Conservation (phyloP, 2,888 invertebrate genomes). For the Tipula lateralis region DNA sequence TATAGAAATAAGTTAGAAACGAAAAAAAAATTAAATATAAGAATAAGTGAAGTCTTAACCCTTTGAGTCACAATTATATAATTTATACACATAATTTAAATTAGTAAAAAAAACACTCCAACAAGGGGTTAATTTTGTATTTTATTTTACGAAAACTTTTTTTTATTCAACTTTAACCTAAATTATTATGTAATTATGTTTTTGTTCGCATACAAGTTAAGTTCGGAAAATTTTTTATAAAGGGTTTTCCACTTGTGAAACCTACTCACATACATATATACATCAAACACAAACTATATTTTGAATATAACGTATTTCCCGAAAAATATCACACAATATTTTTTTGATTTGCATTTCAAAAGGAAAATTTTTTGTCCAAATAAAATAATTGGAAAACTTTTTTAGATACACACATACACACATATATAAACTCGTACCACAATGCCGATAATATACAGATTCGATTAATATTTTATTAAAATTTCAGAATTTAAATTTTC, state of each 20-base stretch:
- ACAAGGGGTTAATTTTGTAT: neutral
- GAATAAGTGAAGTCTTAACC: neutral
- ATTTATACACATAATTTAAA: neutral
- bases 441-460: conserved; percentile 7
- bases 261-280: neutral
- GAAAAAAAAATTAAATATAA: neutral
- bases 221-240: neutral
- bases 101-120: neutral
- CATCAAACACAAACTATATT: neutral
- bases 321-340: neutral
- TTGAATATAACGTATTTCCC: neutral
- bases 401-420: neutral
- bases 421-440: too few relatives aligned
- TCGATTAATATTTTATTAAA: neutral
- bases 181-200: neutral
- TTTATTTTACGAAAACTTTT: neutral
- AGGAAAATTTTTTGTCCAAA: neutral
- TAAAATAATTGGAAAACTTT: conserved; percentile 11
- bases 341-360: conserved; percentile 9
- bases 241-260: neutral
- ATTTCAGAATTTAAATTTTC: neutral
- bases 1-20: neutral
- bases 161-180: neutral
- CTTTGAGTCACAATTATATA: neutral
- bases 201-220: neutral